Conservation (phyloP, 2,888 invertebrate genomes). For the Scaptomyza parva region DNA sequence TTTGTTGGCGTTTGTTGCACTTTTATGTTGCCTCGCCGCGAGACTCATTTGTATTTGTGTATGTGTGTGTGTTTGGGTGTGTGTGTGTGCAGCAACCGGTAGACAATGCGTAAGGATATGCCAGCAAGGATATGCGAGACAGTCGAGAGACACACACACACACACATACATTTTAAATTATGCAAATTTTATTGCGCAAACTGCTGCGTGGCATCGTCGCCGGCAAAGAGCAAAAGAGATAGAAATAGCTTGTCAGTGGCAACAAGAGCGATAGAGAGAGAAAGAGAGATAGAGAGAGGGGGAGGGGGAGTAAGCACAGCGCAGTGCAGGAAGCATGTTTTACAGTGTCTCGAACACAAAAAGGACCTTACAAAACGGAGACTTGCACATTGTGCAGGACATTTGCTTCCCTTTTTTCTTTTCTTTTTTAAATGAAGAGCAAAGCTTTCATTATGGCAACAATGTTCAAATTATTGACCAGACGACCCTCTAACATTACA, state of each 20-base stretch:
- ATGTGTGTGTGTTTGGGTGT: background rate
- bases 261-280: background rate
- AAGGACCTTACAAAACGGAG: conserved; percentile 55
- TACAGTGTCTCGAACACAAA: conserved; percentile 64
- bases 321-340: conserved; percentile 60
- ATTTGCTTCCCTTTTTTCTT: conserved; percentile 35
- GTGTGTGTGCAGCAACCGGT: conserved; percentile 71
- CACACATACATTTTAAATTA: conserved; percentile 81
- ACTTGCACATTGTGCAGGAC: conserved; percentile 54
- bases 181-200: conserved; percentile 85
- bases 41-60: conserved; percentile 62
- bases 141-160: conserved; percentile 47
- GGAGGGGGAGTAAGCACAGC: conserved; percentile 4
- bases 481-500: conserved; percentile 49
- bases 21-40: conserved; percentile 43
- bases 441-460: conserved; percentile 83
- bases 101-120: conserved; percentile 80
- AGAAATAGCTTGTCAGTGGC: background rate
- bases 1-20: conserved; percentile 40
- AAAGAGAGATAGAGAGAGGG: background rate
- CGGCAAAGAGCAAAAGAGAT: conserved; percentile 22
- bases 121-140: conserved; percentile 77
- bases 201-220: conserved; percentile 74
- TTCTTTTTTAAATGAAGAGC: conserved; percentile 78
- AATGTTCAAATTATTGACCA: conserved; percentile 83